phyloP scores from a whole-genome alignment of 2,888 invertebrate species.

The Sepiola atlantica region DNA sequence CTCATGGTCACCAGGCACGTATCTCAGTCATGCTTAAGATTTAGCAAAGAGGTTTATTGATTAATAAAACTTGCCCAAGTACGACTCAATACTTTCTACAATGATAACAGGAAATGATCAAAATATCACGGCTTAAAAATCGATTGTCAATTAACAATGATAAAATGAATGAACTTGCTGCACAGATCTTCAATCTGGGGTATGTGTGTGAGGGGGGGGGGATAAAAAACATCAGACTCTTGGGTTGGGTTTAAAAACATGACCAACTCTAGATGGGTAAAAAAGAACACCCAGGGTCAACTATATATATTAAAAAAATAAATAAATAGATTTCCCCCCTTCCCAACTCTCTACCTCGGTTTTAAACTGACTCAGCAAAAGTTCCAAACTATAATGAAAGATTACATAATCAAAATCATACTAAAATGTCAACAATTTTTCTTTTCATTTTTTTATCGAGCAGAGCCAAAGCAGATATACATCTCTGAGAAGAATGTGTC shows the following conservation, averaged over 20 bases:
- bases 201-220: no score
- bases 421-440: background rate
- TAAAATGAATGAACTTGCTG: background rate
- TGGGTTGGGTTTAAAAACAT: no score
- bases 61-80: background rate
- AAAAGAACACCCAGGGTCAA: no score
- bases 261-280: no score
- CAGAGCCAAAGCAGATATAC: no score
- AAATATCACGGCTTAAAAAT: background rate
- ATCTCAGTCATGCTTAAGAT: background rate
- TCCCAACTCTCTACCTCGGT: no score
- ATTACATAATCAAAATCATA: background rate
- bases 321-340: no score
- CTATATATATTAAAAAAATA: no score
- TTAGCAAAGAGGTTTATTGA: background rate
- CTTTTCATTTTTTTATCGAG: no score
- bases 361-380: background rate
- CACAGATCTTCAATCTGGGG: background rate
- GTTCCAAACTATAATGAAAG: background rate
- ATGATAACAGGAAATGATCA: background rate
- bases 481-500: no score
- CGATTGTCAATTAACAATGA: background rate
- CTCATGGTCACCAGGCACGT: background rate
- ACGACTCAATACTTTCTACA: background rate
- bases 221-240: no score